Base-by-base conservation (phyloP, 2,797 vertebrate species). In the Bovichtus variegatus region DNA sequence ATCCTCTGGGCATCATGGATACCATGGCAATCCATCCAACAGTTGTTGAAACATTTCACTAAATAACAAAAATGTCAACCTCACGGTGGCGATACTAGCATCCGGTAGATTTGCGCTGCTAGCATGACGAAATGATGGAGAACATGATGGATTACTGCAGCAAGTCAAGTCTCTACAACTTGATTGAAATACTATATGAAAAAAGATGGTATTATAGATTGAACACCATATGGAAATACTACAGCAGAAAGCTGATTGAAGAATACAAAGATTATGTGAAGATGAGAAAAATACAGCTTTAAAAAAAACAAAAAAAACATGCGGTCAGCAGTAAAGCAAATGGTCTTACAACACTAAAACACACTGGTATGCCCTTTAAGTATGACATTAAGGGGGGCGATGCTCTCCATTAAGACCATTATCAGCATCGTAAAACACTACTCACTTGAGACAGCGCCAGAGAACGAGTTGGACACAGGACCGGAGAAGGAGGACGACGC, bases 401-500 rank as follows among this genome's bases (percentile, higher is more conserved):
- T 9, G 9, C 25, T 49, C 11, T 63, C 13, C 31, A 31, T 25
- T 25, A 13, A 25, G 43, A 11, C 23, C 13, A 1, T 74, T 4
- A 55, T 36, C 64, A 53, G 11, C 2, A 31, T 6, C 44, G 4
- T 15, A 38, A n/a, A 44, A 46, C 11, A n/a, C 9, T 23, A 88
- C 91, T 91, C 80, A 99, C 97, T 96, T 88, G 96, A 96, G 92
- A 97, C 94, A 54, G 94, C 93, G 73, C 96, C 93, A 76, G 97
- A 96, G 94, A 98, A 98, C 7, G 97, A 93, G 94, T 92, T 97
- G 90, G 96, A 96, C 89, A 95, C 95, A 41, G 96, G 92, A 50
- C 95, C 93, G 19, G 96, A 93, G 93, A 98, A 98, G 15, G 97
- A 96, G 54, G 96, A 96, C 5, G 97, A 95, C n/a, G 96, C 93